phyloP scores from a whole-genome alignment of 2,888 invertebrate species.

The Cloeon dipterum region DNA sequence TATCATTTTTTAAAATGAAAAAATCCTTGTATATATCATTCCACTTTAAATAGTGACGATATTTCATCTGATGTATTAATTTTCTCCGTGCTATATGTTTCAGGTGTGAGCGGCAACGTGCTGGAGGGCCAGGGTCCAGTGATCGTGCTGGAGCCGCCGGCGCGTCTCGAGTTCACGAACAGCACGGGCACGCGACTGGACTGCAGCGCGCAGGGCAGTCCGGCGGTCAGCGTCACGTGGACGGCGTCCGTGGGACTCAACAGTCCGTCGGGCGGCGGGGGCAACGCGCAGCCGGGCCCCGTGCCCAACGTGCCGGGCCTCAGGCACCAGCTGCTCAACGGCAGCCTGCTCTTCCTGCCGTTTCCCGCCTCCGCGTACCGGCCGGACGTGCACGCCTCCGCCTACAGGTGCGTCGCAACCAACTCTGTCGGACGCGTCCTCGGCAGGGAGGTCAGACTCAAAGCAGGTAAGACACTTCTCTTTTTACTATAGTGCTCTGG shows the following conservation, averaged over 20 bases:
- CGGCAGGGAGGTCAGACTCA: slow-evolving; percentile 8
- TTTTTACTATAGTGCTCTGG: too few relatives aligned
- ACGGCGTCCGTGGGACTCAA: neutral
- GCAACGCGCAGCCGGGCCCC: slow-evolving; percentile 6
- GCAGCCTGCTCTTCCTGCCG: slow-evolving; percentile 12
- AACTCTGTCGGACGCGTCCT: slow-evolving; percentile 8
- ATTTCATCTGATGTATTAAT: too few relatives aligned
- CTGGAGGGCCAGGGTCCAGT: slow-evolving; percentile 4
- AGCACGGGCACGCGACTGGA: slow-evolving; percentile 5
- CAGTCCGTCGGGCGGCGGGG: slow-evolving; percentile 9
- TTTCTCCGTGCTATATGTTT: neutral
- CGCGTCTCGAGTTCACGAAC: slow-evolving; percentile 5
- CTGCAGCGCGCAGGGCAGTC: slow-evolving; percentile 4
- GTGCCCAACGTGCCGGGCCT: slow-evolving; percentile 10
- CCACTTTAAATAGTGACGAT: too few relatives aligned
- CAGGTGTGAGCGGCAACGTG: neutral
- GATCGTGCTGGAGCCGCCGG: slow-evolving; percentile 3
- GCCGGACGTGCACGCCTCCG: slow-evolving; percentile 13
- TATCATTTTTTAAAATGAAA: too few relatives aligned
- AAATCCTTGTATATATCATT: too few relatives aligned
- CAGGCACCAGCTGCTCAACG: slow-evolving; percentile 11
- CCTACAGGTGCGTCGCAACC: slow-evolving; percentile 10
- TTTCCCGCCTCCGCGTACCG: slow-evolving; percentile 12
- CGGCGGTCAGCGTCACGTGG: slow-evolving; percentile 2
- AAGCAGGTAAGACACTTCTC: too few relatives aligned